Evolutionary conservation across 1,140 invertebrate genomes (phyloP), one percentile per base, ranked within the genome.

Genomic region (Hormaphis cornu): DNA sequence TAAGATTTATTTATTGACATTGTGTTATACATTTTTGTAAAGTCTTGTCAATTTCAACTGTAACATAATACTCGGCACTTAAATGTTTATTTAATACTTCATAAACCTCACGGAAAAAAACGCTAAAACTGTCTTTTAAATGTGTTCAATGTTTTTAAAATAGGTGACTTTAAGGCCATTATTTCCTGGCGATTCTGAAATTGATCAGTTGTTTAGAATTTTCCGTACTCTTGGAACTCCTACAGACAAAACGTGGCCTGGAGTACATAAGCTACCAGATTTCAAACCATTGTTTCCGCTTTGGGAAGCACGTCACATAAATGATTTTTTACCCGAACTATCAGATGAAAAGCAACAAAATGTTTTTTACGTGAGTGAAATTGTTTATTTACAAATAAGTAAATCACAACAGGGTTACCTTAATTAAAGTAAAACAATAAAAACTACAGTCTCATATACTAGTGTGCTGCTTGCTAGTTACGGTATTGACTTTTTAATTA

Each of bases 151-250:
- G 2, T 48, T 44, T 14, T 72, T 81, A 81, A 71, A 35, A 37
- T 74, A 92, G 90, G 82, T 90, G 10, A 88, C 85, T 30, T 87
- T 86, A 72, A 83, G 85, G 73, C 87, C 93, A 26, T 77, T 97
- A 18, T 97, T 97, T 79, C 89, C 93, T 26, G 94, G 94, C 12
- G 94, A 97, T 78, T 95, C 91, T n/a, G 94, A 97, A 80, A 97
- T 97, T 73, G 93, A 97, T 81, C 93, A 97, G 77, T 78, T 97
- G 6, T 97, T 95, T 79, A 84, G 90, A 74, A 93, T 97, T 77
- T 98, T 97, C 79, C 83, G 88, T 72, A 89, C 90, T 52, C 79
- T 96, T 50, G 91, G 93, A 53, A 97, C 95, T 22, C 95, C 95
- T 1, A 87, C 87, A 72, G 91, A 93, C 77, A 82, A 79, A 20